Percentiles rank a stretch among this genome's conserved stretches.
phyloP scores from a whole-genome alignment of 1,140 invertebrate genomes.

The Drosophila jambulina region DNA sequence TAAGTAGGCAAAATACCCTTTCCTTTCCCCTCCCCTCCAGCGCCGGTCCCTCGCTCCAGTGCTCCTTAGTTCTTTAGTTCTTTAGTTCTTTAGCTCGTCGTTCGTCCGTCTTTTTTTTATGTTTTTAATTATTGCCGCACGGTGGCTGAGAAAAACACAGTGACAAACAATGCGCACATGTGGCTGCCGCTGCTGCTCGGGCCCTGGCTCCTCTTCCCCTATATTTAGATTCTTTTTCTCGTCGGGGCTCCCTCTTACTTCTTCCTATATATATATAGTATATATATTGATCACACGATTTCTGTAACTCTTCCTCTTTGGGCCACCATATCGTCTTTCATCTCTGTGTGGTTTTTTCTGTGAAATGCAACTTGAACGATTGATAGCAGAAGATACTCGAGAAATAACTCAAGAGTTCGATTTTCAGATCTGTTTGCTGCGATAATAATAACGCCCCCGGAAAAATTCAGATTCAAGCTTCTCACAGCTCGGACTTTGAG shows the following conservation, averaged over 20 bases:
- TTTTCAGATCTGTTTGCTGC: conserved; percentile 16
- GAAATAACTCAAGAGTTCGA: conserved; percentile 51
- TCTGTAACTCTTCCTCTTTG: background rate
- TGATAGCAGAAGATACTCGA: conserved; percentile 28
- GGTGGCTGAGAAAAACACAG: conserved; percentile 73
- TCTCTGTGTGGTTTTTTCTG: conserved; percentile 27
- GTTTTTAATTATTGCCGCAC: conserved; percentile 82
- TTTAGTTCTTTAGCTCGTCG: conserved; percentile 14
- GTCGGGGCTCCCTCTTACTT: conserved; percentile 12
- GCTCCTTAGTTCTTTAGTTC: conserved; percentile 24
- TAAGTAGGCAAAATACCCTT: conserved; percentile 78
- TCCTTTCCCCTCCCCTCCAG: background rate
- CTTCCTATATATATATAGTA: background rate
- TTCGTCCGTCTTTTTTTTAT: conserved; percentile 54
- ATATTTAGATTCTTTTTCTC: conserved; percentile 25
- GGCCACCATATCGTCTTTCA: conserved; percentile 30
- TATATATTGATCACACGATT: conserved; percentile 23
- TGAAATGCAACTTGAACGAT: conserved; percentile 52
- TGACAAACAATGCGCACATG: conserved; percentile 54
- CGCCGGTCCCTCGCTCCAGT: background rate
- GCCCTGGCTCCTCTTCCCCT: conserved; percentile 10
- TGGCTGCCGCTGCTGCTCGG: background rate
- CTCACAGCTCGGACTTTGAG: conserved; percentile 7
- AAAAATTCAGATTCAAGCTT: conserved; percentile 23
- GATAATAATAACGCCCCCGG: conserved; percentile 23